phyloP scores from a whole-genome alignment of 2,888 invertebrate genomes.

The Drosophila affinis region DNA sequence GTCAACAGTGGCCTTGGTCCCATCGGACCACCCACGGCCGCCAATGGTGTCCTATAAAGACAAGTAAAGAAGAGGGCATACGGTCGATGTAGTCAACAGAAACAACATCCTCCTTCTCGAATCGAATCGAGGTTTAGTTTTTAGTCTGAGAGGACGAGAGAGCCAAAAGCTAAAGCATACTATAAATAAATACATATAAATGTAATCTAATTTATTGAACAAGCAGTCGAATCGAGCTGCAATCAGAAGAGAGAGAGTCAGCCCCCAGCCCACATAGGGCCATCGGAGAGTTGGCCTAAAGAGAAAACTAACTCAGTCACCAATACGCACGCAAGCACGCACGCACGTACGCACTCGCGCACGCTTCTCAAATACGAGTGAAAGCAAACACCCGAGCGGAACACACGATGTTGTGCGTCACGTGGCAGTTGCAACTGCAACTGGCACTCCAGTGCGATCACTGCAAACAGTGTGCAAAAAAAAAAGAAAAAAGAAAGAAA shows the following conservation, averaged over 20 bases:
- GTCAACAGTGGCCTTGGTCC: constrained; percentile 81
- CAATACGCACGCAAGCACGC: constrained; percentile 9
- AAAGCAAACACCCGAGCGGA: background rate
- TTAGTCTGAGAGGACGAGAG: constrained; percentile 38
- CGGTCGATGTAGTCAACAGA: constrained; percentile 4
- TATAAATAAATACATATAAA: constrained; percentile 64
- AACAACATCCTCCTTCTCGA: constrained; percentile 36
- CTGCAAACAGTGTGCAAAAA: background rate
- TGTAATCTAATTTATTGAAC: constrained; percentile 76
- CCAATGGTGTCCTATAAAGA: constrained; percentile 83
- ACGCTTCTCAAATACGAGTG: constrained; percentile 1
- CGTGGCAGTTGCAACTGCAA: no score
- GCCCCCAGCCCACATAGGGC: background rate
- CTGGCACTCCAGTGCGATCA: no score
- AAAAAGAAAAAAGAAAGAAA: background rate
- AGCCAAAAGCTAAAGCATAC: constrained; percentile 58
- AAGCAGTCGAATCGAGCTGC: constrained; percentile 49
- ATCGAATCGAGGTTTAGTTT: constrained; percentile 69
- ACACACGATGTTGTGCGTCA: background rate
- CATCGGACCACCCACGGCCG: constrained; percentile 83
- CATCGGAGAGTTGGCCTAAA: constrained; percentile 58
- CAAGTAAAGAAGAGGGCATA: constrained; percentile 1
- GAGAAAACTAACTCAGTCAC: constrained; percentile 25
- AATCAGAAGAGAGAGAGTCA: background rate
- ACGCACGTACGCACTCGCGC: background rate